A percentile compares a stretch with the other conserved stretches of the same genome.
These are phyloP conservation scores for Tympanuchus pallidicinctus DNA, from an alignment of 2,113 vertebrate genomes.

Conservation along the genomic window DNA sequence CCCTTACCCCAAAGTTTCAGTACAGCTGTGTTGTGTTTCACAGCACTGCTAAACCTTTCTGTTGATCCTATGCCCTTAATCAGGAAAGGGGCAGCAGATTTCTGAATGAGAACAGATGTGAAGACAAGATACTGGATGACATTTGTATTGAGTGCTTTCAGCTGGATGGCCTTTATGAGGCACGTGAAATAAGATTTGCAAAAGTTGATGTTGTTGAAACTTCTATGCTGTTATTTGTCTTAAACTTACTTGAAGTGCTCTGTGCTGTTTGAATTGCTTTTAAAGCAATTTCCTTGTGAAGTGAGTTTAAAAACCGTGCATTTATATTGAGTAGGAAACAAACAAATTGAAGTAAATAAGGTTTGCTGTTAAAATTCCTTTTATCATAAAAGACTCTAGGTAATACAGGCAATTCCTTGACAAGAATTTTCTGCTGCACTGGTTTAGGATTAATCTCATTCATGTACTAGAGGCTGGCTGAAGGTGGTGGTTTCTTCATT, in stretches of 20 bases:
- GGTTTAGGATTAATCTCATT: not conserved
- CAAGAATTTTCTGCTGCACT: not conserved
- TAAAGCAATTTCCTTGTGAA: not conserved
- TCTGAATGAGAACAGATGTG: not conserved
- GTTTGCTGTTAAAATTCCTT: not conserved
- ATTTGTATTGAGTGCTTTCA: not conserved
- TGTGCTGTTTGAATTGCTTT: not conserved
- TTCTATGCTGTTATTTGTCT: not conserved
- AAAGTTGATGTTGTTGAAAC: not conserved
- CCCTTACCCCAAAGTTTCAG: not conserved
- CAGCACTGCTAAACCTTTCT: not conserved
- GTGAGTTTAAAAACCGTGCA: not conserved
- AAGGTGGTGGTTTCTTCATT: not conserved
- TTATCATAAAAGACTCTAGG: not conserved
- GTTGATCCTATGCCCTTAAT: not conserved
- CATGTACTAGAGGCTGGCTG: not conserved
- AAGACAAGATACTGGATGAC: accelerated
- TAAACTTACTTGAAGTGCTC: not conserved
- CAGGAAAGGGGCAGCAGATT: not conserved
- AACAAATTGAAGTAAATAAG: not conserved
- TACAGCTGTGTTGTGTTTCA: not conserved
- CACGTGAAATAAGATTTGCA: not conserved
- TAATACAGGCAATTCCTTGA: not conserved
- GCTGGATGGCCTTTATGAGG: not conserved
- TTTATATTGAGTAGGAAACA: not conserved